Conservation (phyloP, 92 coral and sea anemone genomes). For the Parazoanthus swiftii region DNA sequence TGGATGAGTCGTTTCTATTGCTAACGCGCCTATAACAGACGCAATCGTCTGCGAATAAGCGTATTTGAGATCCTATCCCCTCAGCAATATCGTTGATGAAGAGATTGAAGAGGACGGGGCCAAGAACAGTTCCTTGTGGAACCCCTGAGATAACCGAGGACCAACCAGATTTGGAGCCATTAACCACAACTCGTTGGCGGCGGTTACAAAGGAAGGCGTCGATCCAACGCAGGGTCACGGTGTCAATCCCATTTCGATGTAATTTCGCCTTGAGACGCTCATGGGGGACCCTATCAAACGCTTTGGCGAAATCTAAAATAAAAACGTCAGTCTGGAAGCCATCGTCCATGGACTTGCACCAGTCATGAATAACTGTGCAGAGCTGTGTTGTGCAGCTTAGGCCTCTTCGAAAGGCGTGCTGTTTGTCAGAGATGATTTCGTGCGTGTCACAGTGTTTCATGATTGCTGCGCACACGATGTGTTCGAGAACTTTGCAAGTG, state of each 20-base stretch:
- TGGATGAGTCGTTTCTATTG: conserved; percentile 7
- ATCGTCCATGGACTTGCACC: neutral
- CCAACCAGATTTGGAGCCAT: conserved; percentile 17
- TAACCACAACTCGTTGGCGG: conserved; percentile 2
- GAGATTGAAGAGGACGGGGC: conserved; percentile 11
- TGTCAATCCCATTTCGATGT: neutral
- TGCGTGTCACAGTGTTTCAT: neutral
- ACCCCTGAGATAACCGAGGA: conserved; percentile 4
- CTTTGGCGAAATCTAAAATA: conserved; percentile 23
- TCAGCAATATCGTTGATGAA: conserved; percentile 22
- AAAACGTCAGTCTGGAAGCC: neutral
- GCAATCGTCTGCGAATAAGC: conserved; percentile 18
- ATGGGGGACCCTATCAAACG: conserved; percentile 25
- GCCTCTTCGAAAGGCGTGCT: conserved; percentile 15
- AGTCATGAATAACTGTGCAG: conserved; percentile 20
- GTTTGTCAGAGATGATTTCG: neutral
- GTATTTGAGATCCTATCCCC: neutral
- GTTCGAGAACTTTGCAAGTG: no score
- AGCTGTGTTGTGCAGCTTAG: conserved; percentile 26
- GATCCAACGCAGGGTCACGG: neutral
- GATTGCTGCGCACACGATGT: neutral
- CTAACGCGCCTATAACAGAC: conserved; percentile 3
- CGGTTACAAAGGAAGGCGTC: conserved; percentile 16
- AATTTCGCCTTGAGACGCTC: conserved; percentile 18
- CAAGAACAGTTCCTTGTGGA: conserved; percentile 24